Conservation (phyloP, 2,113 vertebrate genomes). For the Dasyornis broadbenti region DNA sequence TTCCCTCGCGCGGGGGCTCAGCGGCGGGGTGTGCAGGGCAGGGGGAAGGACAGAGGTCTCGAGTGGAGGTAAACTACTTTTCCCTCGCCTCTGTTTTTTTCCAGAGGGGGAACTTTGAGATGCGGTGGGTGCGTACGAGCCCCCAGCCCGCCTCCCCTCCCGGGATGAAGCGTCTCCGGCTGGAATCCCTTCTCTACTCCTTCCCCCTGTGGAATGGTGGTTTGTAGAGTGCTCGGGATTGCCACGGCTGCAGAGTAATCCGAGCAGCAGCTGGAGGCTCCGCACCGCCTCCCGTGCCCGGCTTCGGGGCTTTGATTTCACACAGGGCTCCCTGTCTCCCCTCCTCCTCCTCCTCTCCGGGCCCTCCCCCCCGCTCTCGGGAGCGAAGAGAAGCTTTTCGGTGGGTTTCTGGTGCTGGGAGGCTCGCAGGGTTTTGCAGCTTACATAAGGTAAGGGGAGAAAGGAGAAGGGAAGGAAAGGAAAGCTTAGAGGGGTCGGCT, state of each 20-base stretch:
- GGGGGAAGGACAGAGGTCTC: background rate
- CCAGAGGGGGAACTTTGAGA: background rate
- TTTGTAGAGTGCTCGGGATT: background rate
- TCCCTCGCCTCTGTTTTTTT: background rate
- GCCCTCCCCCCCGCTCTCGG: background rate
- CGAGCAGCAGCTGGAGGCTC: constrained; percentile 44
- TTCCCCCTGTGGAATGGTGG: background rate
- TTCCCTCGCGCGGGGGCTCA: background rate
- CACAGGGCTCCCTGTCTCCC: constrained; percentile 7
- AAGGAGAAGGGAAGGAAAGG: background rate
- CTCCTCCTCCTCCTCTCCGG: background rate
- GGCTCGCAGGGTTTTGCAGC: background rate
- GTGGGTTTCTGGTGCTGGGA: background rate
- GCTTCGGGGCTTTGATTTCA: constrained; percentile 15
- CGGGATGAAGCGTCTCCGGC: background rate
- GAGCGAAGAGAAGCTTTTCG: background rate
- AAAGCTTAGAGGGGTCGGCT: background rate
- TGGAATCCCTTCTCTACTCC: background rate
- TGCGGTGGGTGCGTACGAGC: background rate
- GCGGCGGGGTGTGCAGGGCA: background rate
- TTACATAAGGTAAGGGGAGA: background rate
- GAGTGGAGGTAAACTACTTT: background rate
- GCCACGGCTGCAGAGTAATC: constrained; percentile 58
- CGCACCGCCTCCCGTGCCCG: constrained; percentile 34
- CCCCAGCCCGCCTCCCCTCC: background rate